Percentiles rank a stretch among this genome's conserved stretches.
These are phyloP conservation scores for Agonopterix heracliana DNA, from an alignment of 2,888 invertebrate genomes.

Conservation along the genomic window DNA sequence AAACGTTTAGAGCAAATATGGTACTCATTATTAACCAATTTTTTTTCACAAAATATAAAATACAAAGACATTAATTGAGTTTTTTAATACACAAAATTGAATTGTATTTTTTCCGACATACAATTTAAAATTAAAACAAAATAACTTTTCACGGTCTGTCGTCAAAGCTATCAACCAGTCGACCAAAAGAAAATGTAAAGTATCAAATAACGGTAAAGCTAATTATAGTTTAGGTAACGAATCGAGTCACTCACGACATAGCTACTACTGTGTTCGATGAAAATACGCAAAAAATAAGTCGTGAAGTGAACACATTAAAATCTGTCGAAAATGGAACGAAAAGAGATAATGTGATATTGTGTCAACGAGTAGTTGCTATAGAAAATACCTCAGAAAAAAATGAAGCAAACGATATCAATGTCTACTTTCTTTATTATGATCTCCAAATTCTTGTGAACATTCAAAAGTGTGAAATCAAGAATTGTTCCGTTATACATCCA, in stretches of 20 bases:
- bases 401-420: too few species aligned
- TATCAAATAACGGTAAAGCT: conserved; percentile 61
- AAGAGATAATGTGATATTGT: conserved; percentile 36
- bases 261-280: conserved; percentile 39
- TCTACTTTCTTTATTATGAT: too few species aligned
- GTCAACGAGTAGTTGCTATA: conserved; percentile 17
- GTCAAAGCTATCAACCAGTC: conserved; percentile 38
- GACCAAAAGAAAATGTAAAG: conserved; percentile 56
- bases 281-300: conserved; percentile 58
- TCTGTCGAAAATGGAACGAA: conserved; percentile 36
- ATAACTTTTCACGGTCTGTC: conserved; percentile 43
- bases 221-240: conserved; percentile 65
- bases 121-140: conserved; percentile 42
- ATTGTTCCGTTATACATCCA: too few species aligned
- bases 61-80: too few species aligned
- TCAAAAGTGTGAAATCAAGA: too few species aligned
- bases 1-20: conserved; percentile 39
- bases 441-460: too few species aligned
- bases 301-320: conserved; percentile 54
- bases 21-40: conserved; percentile 17
- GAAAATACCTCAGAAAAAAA: too few species aligned
- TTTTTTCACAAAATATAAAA: too few species aligned
- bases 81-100: too few species aligned
- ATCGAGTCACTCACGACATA: conserved; percentile 60
- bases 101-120: too few species aligned